Base-by-base conservation (phyloP, 1,140 invertebrate genomes). In the Drosophila takahashii region DNA sequence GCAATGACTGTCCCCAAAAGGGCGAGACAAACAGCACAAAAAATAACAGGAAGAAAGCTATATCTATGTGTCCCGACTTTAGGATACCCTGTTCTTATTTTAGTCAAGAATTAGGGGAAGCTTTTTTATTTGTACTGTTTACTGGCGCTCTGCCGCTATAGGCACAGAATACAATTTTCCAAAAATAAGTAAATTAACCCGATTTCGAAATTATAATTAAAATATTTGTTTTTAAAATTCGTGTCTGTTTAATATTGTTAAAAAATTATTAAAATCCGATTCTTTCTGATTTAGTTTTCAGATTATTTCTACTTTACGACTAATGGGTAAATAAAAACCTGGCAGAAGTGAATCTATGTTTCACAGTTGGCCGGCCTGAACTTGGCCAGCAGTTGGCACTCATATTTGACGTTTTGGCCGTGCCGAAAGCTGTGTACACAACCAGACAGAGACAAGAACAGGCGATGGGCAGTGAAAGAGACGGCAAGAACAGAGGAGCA, bases 321-420 rank as follows among this genome's bases (percentile, higher is more conserved):
- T 16, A 59, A n/a, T 22, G 26, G 36, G 59, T 26, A 59, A 22
- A 22, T 4, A 4, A 59, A 41, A 32, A 8, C 7, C 11, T 4
- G 22, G 3, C 32, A 18, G 11, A 39, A 37, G 29, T 15, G 48
- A 36, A 44, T 37, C 41, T n/a, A 44, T 37, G 41, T n/a, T n/a
- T 26, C 26, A 8, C 36, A 32, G 53, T 32, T 42, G 26, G 37
- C 34, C 27, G n/a, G 51, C 7, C 52, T 22, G 29, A 39, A 57
- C 51, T 47, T 45, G 65, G 45, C 58, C 47, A 42, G 22, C 56
- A 67, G 60, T 79, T 76, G 71, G 11, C 61, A 41, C 44, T 61
- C 48, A 66, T 59, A 67, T 79, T 87, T 86, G 83, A 53, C 61
- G 52, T 76, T 60, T 76, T 57, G 59, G 27, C 69, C 76, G 85